Evolutionary conservation across 2,888 invertebrate species (phyloP), one percentile per base, ranked within the genome.

Genomic region (Noctuana brunneofusca): DNA sequence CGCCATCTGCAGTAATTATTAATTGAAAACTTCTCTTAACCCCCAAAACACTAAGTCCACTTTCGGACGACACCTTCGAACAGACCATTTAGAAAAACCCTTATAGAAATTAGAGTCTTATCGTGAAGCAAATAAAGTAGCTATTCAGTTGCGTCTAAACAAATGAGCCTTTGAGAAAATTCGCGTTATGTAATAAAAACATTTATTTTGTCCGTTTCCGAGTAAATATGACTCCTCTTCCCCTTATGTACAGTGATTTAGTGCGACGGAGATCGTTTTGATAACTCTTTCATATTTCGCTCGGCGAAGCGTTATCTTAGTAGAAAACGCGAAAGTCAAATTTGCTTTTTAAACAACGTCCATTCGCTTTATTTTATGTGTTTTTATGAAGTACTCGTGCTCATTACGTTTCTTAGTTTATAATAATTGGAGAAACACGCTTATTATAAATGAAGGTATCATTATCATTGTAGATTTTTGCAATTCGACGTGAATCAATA

Each of bases 161-260:
- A 30, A 48, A 83, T 82, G 80, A 78, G 83, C 84, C 84, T 86
- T 81, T 76, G 88, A 91, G 90, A 89, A 89, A 87, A 86, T 82
- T 84, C 87, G 86, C 81, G 86, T 88, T 89, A 89, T 90, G 89
- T 90, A 90, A 90, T 88, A 87, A 89, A 89, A 90, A 90, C 89
- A 89, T 90, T 89, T 90, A 89, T 91, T 90, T 89, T 87, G 87
- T 84, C 84, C 88, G 89, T 89, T 88, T 86, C 84, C 79, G 83
- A 86, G 89, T 90, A 90, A 88, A 89, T 87, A 87, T 80, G 81
- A 86, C 80, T 83, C 81, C 84, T 84, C 85, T 89, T 84, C 87
- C 90, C 89, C 89, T 85, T 90, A 88, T 89, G 75, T 89, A 85
- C 86, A 70, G 81, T 90, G 91, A 91, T 91, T 91, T 90, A 90